Percentiles rank a stretch among this genome's conserved stretches.
These are phyloP conservation scores for Dunckerocampus dactyliophorus DNA, from an alignment of 2,113 vertebrate genomes.

Conservation along the genomic window DNA sequence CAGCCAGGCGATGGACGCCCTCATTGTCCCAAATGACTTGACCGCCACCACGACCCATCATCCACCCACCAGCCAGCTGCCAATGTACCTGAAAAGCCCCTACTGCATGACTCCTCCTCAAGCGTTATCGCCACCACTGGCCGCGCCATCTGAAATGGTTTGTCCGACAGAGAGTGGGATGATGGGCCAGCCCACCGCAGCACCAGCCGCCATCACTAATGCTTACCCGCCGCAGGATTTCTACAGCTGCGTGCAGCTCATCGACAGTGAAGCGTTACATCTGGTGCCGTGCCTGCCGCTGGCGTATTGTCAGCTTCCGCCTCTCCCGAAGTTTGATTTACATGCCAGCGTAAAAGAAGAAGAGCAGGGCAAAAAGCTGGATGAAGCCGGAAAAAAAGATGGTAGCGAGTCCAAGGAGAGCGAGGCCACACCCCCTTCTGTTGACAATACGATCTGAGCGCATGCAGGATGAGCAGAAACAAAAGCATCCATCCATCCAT, in stretches of 20 bases:
- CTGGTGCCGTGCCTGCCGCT: conserved; percentile 63
- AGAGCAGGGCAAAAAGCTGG: conserved; percentile 31
- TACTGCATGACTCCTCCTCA: conserved; percentile 17
- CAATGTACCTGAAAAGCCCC: neutral
- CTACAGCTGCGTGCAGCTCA: conserved; percentile 72
- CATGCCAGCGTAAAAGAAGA: neutral
- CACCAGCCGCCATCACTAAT: neutral
- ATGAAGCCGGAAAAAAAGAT: conserved; percentile 13
- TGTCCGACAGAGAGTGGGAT: conserved; percentile 38
- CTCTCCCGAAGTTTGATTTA: neutral
- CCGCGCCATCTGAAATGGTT: neutral
- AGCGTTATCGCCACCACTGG: neutral
- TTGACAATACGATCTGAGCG: neutral
- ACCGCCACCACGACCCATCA: neutral
- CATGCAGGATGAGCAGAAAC: neutral
- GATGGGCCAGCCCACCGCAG: conserved; percentile 61
- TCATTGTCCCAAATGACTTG: neutral
- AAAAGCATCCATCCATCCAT: too few relatives aligned
- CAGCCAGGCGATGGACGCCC: neutral
- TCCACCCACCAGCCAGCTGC: neutral
- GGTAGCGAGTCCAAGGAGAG: conserved; percentile 11
- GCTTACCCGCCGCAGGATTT: conserved; percentile 48
- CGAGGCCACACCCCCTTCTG: conserved; percentile 24
- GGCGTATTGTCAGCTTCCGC: conserved; percentile 26
- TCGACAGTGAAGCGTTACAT: conserved; percentile 57